Evolutionary conservation across 2,888 invertebrate genomes (phyloP).

Genomic region (Cinara cedri): DNA sequence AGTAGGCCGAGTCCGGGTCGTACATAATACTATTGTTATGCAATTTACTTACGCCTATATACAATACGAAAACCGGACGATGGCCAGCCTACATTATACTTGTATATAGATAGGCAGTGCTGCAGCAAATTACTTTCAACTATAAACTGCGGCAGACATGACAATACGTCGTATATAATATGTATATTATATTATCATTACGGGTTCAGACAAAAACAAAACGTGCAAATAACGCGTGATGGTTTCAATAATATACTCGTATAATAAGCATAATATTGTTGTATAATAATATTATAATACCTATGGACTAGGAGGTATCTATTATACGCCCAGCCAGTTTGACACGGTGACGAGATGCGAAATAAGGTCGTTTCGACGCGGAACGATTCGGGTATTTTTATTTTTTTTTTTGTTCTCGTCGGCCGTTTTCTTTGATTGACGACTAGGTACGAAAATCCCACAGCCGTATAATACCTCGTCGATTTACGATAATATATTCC

Average conservation of each 20-base stretch:
- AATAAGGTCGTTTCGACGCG: background rate
- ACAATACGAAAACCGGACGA: too few species aligned
- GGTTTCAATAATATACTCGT: background rate
- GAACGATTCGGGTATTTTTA: background rate
- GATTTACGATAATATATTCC: too few species aligned
- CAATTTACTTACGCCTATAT: too few species aligned
- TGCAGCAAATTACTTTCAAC: too few species aligned
- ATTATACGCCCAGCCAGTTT: background rate
- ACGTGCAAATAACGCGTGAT: background rate
- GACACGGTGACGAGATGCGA: background rate
- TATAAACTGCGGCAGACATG: too few species aligned
- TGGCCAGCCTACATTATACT: too few species aligned
- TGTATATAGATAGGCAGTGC: too few species aligned
- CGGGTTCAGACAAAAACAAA: too few species aligned
- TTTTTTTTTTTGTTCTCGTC: background rate
- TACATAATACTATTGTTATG: background rate
- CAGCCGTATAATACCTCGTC: too few species aligned
- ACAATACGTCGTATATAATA: too few species aligned
- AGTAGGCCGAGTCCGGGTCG: background rate
- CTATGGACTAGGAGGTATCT: background rate
- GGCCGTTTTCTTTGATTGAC: constrained; percentile 15
- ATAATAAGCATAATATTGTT: background rate
- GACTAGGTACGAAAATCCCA: background rate
- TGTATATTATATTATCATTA: too few species aligned
- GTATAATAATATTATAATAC: background rate